A percentile compares a stretch with the other conserved stretches of the same genome.
phyloP scores from a whole-genome alignment of 2,797 vertebrate species.

The Pampus argenteus region DNA sequence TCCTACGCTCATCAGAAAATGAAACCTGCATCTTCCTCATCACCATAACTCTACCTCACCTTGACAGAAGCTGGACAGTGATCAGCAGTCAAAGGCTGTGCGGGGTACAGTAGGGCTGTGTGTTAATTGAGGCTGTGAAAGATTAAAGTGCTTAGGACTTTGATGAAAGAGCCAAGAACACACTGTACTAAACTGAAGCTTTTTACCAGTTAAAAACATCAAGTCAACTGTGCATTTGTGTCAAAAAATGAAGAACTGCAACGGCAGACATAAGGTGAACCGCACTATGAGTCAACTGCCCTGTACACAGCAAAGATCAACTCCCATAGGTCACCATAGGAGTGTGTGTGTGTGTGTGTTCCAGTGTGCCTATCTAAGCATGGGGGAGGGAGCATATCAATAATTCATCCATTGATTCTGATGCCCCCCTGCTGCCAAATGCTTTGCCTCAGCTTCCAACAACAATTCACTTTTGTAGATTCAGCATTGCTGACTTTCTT shows the following conservation, averaged over 20 bases:
- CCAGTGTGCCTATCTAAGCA: constrained; percentile 33
- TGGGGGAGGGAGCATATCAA: constrained; percentile 77
- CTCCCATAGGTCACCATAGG: constrained; percentile 31
- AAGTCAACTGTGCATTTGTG: constrained; percentile 14
- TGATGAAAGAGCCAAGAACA: constrained; percentile 47
- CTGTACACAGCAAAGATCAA: constrained; percentile 37
- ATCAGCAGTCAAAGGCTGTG: background rate
- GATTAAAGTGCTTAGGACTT: constrained; percentile 60
- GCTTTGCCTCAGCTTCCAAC: constrained; percentile 57
- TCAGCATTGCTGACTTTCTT: constrained; percentile 42
- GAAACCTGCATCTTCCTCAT: constrained; percentile 54
- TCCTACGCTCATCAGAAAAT: constrained; percentile 65
- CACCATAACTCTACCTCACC: constrained; percentile 26
- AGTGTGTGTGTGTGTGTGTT: constrained; percentile 26
- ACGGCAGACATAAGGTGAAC: constrained; percentile 1
- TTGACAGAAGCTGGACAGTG: background rate
- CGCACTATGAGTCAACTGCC: constrained; percentile 1
- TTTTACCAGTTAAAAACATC: constrained; percentile 19
- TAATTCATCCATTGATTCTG: constrained; percentile 81
- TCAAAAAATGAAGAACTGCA: constrained; percentile 3
- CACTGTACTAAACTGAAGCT: constrained; percentile 16
- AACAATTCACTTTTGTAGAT: constrained; percentile 40
- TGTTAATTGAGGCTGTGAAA: constrained; percentile 50
- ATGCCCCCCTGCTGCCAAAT: constrained; percentile 59
- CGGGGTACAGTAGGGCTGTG: background rate